Evolutionary conservation across 1,140 invertebrate species (phyloP).

Genomic region (Ceratina australensis): DNA sequence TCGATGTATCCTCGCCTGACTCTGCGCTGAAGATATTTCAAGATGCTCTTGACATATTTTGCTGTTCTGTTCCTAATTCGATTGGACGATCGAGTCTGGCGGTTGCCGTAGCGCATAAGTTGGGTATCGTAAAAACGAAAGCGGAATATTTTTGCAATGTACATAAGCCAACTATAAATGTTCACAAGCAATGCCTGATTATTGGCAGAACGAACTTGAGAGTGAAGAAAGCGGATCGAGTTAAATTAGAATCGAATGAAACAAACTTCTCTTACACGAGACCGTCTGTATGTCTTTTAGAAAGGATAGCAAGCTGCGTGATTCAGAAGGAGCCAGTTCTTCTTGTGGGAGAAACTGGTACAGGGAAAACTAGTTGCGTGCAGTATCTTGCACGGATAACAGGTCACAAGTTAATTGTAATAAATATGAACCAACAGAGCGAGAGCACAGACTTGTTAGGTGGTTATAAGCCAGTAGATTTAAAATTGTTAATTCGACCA

Average conservation of each 20-base stretch:
- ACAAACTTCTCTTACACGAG: conserved; percentile 90
- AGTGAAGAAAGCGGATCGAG: conserved; percentile 57
- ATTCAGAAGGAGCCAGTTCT: conserved; percentile 93
- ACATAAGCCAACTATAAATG: conserved; percentile 88
- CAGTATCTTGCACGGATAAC: conserved; percentile 94
- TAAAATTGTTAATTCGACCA: conserved; percentile 90
- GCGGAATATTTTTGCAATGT: conserved; percentile 89
- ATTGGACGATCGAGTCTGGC: conserved; percentile 84
- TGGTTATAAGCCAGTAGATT: conserved; percentile 97
- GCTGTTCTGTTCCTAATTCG: conserved; percentile 85
- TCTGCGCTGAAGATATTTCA: conserved; percentile 90
- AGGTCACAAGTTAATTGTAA: conserved; percentile 92
- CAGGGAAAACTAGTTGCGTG: conserved; percentile 98
- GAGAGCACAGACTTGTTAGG: conserved; percentile 97
- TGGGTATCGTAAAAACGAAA: conserved; percentile 91
- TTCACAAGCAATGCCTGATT: conserved; percentile 77
- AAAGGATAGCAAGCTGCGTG: conserved; percentile 92
- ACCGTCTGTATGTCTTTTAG: conserved; percentile 89
- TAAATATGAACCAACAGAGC: conserved; percentile 99
- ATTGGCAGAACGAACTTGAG: conserved; percentile 82
- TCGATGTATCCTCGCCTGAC: conserved; percentile 86
- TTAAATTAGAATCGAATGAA: conserved; percentile 66
- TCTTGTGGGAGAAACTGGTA: conserved; percentile 98
- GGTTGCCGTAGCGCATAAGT: conserved; percentile 87
- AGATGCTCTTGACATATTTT: conserved; percentile 96